Conservation (phyloP, 30 jellyfish, hydroid and myxozoan genomes). For the Turritopsis dohrnii region DNA sequence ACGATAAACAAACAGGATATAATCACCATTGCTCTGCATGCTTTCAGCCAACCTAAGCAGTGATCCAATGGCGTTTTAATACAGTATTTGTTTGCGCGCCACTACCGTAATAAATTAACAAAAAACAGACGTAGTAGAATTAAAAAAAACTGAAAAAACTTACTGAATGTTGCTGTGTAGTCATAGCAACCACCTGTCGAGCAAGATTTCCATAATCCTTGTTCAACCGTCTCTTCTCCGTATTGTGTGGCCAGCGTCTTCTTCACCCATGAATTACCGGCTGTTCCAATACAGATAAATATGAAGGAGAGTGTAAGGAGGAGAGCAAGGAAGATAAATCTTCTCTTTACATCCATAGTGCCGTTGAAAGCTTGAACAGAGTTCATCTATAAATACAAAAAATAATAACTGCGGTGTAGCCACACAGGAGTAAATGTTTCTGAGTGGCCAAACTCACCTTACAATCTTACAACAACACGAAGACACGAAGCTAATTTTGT, state of each 20-base stretch:
- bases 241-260: not conserved
- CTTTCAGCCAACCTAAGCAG: constrained; percentile 6
- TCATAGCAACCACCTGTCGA: not conserved
- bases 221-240: not conserved
- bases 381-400: not conserved
- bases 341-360: not conserved
- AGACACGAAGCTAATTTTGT: too few species aligned
- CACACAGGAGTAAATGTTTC: too few species aligned
- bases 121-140: not conserved
- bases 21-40: constrained; percentile 19
- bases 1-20: not conserved
- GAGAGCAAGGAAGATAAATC: not conserved
- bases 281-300: constrained; percentile 13
- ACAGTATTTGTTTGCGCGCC: not conserved
- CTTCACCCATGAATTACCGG: constrained; percentile 13
- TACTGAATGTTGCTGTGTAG: constrained; percentile 8
- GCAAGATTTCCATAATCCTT: constrained; percentile 1
- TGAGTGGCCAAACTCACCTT: not conserved
- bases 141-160: not conserved
- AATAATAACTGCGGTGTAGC: too few species aligned
- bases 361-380: not conserved
- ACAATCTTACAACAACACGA: too few species aligned
- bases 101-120: too few species aligned
- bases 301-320: not conserved
- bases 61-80: not conserved